Evolutionary conservation across 2,888 invertebrate species (phyloP), one percentile per base, ranked within the genome.

Genomic region (Callyntrura guangdongensis): DNA sequence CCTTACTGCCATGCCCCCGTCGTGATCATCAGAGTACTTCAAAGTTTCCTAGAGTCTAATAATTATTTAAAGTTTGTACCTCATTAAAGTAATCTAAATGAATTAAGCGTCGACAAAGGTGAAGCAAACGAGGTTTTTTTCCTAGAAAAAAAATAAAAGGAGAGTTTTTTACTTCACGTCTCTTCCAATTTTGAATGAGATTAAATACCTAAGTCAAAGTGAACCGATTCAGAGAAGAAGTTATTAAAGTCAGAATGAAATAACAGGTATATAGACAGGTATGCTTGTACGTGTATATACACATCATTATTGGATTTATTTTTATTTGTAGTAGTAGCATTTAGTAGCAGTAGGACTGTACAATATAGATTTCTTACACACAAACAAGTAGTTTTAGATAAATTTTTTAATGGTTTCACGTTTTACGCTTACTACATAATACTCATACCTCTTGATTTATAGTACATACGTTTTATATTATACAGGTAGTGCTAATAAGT

Each of bases 51-150:
- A 6, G 36, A 49, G 53, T 22, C 4, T 47, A 11, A 25, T 17
- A 25, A 53, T 20, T 72, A 8, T n/a, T 72, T 72, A 27, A 45
- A 17, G 53, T 49, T 53, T 64, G 9, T 25, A 77, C 49, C 36
- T 69, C 69, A 69, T 69, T 69, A 69, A 69, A 69, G 36, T 77
- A 77, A 77, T 77, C 45, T 77, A 77, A 77, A 77, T 77, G 77
- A 53, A 77, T 77, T 77, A 74, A 53, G 53, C 22, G 64, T 36
- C 36, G 36, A 36, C 36, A 45, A 8, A 14, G 36, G n/a, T n/a
- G 6, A 8, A 8, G 22, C 2, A 36, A 36, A 36, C 6, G 6
- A 36, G 20, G 20, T 5, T 22, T 64, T 77, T 77, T 53, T 25
- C 53, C 14, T 53, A 3, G 22, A 25, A 14, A 53, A 25, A 49